Percentiles rank a stretch among this genome's conserved stretches.
Conservation (phyloP, 92 coral and sea anemone genomes). For the Muricea muricata region DNA sequence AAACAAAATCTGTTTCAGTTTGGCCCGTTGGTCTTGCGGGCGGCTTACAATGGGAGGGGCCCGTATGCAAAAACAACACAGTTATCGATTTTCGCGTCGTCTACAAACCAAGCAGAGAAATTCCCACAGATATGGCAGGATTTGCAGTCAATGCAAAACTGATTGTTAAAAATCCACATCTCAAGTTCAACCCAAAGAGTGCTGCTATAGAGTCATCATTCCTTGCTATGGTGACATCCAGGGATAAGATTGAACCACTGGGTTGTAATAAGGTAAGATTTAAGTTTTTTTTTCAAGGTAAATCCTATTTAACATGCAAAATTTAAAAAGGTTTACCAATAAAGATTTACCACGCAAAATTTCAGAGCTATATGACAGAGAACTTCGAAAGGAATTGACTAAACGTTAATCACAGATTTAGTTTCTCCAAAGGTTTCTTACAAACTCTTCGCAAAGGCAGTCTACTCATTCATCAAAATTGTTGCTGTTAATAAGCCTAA, state of each 20-base stretch:
- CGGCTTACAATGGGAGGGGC: slow-evolving; percentile 91
- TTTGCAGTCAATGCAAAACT: slow-evolving; percentile 86
- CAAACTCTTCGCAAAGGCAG: too few relatives aligned
- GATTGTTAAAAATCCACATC: slow-evolving; percentile 61
- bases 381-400: too few relatives aligned
- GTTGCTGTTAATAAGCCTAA: too few relatives aligned
- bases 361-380: too few relatives aligned
- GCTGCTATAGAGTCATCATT: slow-evolving; percentile 79
- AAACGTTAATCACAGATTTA: too few relatives aligned
- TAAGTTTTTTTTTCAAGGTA: too few relatives aligned
- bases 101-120: slow-evolving; percentile 74
- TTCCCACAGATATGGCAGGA: slow-evolving; percentile 96
- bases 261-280: slow-evolving; percentile 82
- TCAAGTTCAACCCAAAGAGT: slow-evolving; percentile 67
- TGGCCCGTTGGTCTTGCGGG: slow-evolving; percentile 98
- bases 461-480: too few relatives aligned
- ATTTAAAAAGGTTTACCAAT: too few relatives aligned
- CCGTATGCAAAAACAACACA: slow-evolving; percentile 76
- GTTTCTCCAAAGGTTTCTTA: too few relatives aligned
- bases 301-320: too few relatives aligned
- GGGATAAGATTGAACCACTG: slow-evolving; percentile 72
- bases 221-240: slow-evolving; percentile 71
- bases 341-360: too few relatives aligned
- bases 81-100: slow-evolving; percentile 72
- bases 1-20: slow-evolving; percentile 81